A percentile compares a stretch with the other conserved stretches of the same genome.
phyloP scores from a whole-genome alignment of 1,140 invertebrate genomes.

The Drosophila guanche region DNA sequence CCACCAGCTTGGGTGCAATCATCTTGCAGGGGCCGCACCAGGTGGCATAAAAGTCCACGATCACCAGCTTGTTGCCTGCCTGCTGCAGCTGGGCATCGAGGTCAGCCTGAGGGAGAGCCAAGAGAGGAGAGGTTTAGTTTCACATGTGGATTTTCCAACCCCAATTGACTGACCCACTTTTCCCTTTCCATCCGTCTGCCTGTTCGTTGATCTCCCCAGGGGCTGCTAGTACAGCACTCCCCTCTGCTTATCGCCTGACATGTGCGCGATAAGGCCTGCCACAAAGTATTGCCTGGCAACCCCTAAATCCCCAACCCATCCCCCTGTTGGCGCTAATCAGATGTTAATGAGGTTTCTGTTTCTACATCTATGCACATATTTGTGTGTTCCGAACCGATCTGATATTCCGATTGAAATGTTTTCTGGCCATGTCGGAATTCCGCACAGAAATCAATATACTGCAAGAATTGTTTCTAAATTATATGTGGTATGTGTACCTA shows the following conservation, averaged over 20 bases:
- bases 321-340: too few species aligned
- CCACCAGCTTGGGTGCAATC: conserved; percentile 92
- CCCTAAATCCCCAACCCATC: not conserved
- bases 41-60: conserved; percentile 92
- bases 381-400: too few species aligned
- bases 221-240: not conserved
- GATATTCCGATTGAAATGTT: too few species aligned
- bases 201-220: conserved; percentile 6
- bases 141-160: conserved; percentile 17
- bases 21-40: conserved; percentile 97
- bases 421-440: too few species aligned
- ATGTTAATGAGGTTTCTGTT: too few species aligned
- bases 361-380: too few species aligned
- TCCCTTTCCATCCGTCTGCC: not conserved
- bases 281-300: conserved; percentile 31
- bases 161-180: conserved; percentile 17
- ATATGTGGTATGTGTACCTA: too few species aligned
- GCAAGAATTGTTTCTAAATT: too few species aligned
- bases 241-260: conserved; percentile 22
- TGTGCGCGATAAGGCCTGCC: conserved; percentile 26
- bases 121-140: not conserved
- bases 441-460: too few species aligned
- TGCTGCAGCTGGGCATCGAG: conserved; percentile 88
- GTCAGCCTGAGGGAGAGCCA: not conserved
- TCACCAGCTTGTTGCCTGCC: conserved; percentile 92